Percentiles rank a stretch among this genome's conserved stretches.
Conservation (phyloP, 2,113 vertebrate genomes). For the Promerops cafer region DNA sequence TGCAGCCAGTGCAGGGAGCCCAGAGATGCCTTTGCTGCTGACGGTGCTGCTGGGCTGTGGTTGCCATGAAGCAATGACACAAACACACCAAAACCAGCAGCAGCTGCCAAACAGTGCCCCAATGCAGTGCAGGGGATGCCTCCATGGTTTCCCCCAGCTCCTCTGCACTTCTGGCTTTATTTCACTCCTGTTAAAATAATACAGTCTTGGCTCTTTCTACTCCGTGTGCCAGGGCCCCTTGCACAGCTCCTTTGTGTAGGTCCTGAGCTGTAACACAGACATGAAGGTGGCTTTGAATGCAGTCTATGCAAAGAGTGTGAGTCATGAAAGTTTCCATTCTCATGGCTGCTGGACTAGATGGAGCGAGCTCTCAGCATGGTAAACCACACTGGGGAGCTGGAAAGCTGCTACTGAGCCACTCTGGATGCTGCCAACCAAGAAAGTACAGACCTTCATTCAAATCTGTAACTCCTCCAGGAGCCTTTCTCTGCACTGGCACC, state of each 20-base stretch:
- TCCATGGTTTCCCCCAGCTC: background rate
- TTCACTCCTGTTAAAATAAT: background rate
- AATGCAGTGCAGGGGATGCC: background rate
- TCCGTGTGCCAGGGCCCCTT: background rate
- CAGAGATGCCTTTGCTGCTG: background rate
- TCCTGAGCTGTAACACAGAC: background rate
- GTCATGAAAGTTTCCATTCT: constrained; percentile 58
- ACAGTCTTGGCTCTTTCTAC: background rate
- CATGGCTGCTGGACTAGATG: constrained; percentile 30
- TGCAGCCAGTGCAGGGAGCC: background rate
- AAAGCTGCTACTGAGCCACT: constrained; percentile 2
- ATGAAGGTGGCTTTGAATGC: constrained; percentile 13
- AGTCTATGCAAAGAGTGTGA: constrained; percentile 1
- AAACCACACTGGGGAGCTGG: constrained; percentile 41
- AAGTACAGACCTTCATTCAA: constrained; percentile 49
- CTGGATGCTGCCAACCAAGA: background rate
- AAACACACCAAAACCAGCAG: constrained; percentile 29
- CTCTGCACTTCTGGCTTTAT: background rate
- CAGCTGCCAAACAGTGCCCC: background rate
- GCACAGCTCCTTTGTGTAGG: background rate
- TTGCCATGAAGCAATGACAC: constrained; percentile 37
- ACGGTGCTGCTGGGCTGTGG: background rate
- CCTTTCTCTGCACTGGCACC: background rate
- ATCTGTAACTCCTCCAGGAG: constrained; percentile 30
- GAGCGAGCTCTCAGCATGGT: constrained; percentile 31